These are phyloP conservation scores for Ahaetulla prasina DNA, from an alignment of 2,113 vertebrate species.

Conservation along the genomic window DNA sequence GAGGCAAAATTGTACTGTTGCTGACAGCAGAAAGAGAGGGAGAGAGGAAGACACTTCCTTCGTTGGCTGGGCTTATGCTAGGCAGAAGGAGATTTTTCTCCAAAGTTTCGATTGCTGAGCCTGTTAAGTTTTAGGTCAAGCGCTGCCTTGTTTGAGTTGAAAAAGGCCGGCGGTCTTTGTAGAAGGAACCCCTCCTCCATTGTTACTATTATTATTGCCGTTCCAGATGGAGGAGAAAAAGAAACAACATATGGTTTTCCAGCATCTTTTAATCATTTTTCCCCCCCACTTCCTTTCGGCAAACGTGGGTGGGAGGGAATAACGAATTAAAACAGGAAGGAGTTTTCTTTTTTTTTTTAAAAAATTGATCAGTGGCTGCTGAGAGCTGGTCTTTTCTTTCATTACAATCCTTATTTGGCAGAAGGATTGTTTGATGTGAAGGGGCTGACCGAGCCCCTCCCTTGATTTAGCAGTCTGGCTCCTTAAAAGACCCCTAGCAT, in stretches of 20 bases:
- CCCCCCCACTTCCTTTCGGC: background rate
- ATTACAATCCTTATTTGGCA: background rate
- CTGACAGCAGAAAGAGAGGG: slow-evolving; percentile 3
- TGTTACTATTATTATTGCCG: background rate
- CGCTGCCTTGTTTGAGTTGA: slow-evolving; percentile 46
- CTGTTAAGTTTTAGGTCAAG: slow-evolving; percentile 29
- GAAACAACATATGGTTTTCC: background rate
- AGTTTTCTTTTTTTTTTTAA: background rate
- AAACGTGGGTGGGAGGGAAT: too few species aligned
- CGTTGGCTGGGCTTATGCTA: background rate
- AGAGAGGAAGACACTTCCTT: background rate
- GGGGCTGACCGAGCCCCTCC: background rate
- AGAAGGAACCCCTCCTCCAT: background rate
- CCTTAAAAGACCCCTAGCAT: background rate
- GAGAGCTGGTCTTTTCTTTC: background rate
- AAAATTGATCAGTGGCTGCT: background rate
- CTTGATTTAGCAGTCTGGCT: background rate
- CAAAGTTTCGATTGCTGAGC: slow-evolving; percentile 44
- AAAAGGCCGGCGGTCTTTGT: background rate
- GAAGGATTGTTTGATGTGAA: background rate
- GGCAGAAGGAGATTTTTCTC: background rate
- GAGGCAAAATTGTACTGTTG: slow-evolving; percentile 4
- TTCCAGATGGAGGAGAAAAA: background rate
- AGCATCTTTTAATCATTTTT: background rate
- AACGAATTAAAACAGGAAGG: background rate